A percentile compares a stretch with the other conserved stretches of the same genome.
These are phyloP conservation scores for Zhengitettix transpicula DNA, from an alignment of 2,888 invertebrate genomes.

Conservation along the genomic window DNA sequence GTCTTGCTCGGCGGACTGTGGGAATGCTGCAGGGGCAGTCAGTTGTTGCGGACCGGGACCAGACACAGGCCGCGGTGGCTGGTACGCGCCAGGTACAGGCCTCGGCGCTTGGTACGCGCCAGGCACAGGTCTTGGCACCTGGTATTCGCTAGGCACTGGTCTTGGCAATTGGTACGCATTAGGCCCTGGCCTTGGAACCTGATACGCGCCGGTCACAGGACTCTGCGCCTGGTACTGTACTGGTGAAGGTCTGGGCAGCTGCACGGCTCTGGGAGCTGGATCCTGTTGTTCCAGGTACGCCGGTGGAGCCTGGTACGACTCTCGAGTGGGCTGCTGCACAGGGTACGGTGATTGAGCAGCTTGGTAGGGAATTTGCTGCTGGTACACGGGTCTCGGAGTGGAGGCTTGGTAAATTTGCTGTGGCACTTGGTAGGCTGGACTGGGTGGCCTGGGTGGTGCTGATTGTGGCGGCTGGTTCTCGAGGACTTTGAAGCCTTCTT, in stretches of 20 bases:
- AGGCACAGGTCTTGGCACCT: not conserved
- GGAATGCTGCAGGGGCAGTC: slow-evolving; percentile 20
- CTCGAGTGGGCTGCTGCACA: too few relatives aligned
- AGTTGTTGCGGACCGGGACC: slow-evolving; percentile 9
- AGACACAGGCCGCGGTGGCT: not conserved
- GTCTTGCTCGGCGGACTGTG: not conserved
- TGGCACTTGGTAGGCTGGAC: not conserved
- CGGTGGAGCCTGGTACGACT: not conserved
- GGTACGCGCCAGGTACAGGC: not conserved
- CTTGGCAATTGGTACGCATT: too few relatives aligned
- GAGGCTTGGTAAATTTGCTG: not conserved
- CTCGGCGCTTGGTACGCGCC: slow-evolving; percentile 4
- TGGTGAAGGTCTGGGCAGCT: not conserved
- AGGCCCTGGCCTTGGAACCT: too few relatives aligned
- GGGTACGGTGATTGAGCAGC: not conserved
- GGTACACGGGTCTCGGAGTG: not conserved
- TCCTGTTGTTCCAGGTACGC: not conserved
- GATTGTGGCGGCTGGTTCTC: not conserved
- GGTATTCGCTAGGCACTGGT: not conserved
- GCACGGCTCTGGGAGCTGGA: not conserved
- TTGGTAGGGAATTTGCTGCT: not conserved
- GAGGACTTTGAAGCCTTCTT: slow-evolving; percentile 31
- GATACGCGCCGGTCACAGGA: not conserved
- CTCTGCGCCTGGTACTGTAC: slow-evolving; percentile 5
- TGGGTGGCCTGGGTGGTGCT: not conserved